Conservation (phyloP, 2,888 invertebrate species). For the Drosophila kambysellisi region DNA sequence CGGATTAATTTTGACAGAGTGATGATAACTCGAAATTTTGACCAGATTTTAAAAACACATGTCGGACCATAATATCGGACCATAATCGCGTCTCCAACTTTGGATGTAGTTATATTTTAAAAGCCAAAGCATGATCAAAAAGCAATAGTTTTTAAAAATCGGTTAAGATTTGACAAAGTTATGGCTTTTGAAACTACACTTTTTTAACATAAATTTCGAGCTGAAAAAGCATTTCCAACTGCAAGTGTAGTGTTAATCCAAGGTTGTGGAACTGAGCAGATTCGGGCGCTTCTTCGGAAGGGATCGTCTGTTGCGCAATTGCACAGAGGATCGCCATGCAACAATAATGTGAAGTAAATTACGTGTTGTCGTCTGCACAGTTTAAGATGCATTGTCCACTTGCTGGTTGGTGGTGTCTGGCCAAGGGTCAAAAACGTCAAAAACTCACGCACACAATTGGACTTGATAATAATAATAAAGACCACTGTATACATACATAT, state of each 20-base stretch:
- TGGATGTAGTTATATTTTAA: not conserved
- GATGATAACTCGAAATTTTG: accelerated
- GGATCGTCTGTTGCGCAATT: slow-evolving; percentile 8
- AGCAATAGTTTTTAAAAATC: not conserved
- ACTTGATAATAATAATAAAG: slow-evolving; percentile 60
- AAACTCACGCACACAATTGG: slow-evolving; percentile 51
- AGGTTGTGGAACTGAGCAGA: not conserved
- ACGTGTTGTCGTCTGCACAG: slow-evolving; percentile 26
- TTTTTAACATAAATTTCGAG: not conserved
- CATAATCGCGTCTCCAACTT: not conserved
- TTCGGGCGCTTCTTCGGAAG: not conserved
- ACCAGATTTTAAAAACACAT: not conserved
- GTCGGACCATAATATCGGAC: too few species aligned
- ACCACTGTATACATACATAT: not conserved
- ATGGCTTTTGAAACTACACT: not conserved
- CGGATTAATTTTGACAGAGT: not conserved
- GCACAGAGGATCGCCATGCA: not conserved
- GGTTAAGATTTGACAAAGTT: not conserved
- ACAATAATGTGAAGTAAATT: slow-evolving; percentile 29
- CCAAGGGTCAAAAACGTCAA: slow-evolving; percentile 29
- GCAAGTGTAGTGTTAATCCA: not conserved
- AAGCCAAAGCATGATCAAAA: not conserved
- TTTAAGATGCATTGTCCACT: slow-evolving; percentile 6
- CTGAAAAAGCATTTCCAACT: not conserved
- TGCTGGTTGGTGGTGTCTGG: slow-evolving; percentile 46